These are phyloP conservation scores for Aspidiotus rigidus DNA, from an alignment of 2,888 invertebrate species.

Conservation along the genomic window DNA sequence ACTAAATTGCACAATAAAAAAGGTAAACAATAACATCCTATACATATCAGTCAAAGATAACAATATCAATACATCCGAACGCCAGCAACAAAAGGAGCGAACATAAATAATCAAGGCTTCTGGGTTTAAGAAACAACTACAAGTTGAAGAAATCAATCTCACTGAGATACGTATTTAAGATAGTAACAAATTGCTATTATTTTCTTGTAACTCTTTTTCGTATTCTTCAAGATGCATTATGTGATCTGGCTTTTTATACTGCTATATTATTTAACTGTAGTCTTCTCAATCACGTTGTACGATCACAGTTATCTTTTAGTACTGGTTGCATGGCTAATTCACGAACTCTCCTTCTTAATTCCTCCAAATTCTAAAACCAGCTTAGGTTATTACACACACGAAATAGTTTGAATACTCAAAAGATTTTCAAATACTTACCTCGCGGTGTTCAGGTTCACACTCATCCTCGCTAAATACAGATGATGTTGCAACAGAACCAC, in stretches of 20 bases:
- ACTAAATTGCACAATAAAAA: too few relatives aligned
- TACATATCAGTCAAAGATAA: too few relatives aligned
- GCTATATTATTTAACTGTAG: slow-evolving; percentile 63
- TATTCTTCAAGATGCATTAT: slow-evolving; percentile 58
- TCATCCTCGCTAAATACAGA: slow-evolving; percentile 48
- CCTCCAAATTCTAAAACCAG: slow-evolving; percentile 49
- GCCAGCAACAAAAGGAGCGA: too few relatives aligned
- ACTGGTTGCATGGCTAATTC: slow-evolving; percentile 64
- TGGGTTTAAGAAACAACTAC: too few relatives aligned
- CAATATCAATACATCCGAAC: too few relatives aligned
- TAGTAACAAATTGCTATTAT: background rate
- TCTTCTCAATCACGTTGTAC: slow-evolving; percentile 62
- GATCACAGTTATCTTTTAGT: slow-evolving; percentile 49
- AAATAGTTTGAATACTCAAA: too few relatives aligned
- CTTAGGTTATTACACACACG: too few relatives aligned
- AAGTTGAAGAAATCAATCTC: too few relatives aligned
- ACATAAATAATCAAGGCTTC: too few relatives aligned
- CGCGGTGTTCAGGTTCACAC: slow-evolving; percentile 19
- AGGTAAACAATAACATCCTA: too few relatives aligned
- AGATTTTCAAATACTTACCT: slow-evolving; percentile 19
- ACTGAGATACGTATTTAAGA: too few relatives aligned
- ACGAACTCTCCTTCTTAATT: slow-evolving; percentile 58
- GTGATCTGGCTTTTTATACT: slow-evolving; percentile 66
- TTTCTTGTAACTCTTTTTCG: slow-evolving; percentile 42
- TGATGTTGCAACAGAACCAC: slow-evolving; percentile 48